Percentiles rank a stretch among this genome's conserved stretches.
These are phyloP conservation scores for Pentalonia nigronervosa DNA, from an alignment of 1,140 invertebrate species.

Conservation along the genomic window DNA sequence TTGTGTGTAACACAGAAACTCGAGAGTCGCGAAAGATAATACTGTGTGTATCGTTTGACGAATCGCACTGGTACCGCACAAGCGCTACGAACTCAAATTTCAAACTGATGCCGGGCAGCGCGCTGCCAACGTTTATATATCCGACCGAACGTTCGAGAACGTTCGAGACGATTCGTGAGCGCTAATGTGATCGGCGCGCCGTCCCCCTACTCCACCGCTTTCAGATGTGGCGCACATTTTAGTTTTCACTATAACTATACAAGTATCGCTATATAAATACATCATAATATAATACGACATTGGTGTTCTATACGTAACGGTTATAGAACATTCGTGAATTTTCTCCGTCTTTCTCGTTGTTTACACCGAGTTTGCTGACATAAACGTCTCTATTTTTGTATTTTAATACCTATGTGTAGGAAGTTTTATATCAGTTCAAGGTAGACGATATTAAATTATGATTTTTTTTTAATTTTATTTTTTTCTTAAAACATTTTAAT, in stretches of 20 bases:
- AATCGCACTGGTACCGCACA: neutral
- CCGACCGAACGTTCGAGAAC: neutral
- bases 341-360: neutral
- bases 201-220: neutral
- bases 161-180: neutral
- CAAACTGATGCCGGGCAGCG: neutral
- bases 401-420: too few relatives aligned
- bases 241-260: neutral
- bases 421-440: too few relatives aligned
- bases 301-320: too few relatives aligned
- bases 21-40: too few relatives aligned
- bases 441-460: too few relatives aligned
- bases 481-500: too few relatives aligned
- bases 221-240: neutral
- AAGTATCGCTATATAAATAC: too few relatives aligned
- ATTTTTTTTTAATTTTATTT: too few relatives aligned
- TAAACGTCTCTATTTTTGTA: too few relatives aligned
- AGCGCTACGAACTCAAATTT: neutral
- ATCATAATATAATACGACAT: too few relatives aligned
- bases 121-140: neutral
- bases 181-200: neutral
- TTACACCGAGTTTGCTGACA: neutral
- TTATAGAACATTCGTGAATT: neutral
- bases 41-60: neutral
- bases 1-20: neutral